Evolutionary conservation across 2,888 invertebrate species (phyloP).

Genomic region (Hipparchia sbordonii): DNA sequence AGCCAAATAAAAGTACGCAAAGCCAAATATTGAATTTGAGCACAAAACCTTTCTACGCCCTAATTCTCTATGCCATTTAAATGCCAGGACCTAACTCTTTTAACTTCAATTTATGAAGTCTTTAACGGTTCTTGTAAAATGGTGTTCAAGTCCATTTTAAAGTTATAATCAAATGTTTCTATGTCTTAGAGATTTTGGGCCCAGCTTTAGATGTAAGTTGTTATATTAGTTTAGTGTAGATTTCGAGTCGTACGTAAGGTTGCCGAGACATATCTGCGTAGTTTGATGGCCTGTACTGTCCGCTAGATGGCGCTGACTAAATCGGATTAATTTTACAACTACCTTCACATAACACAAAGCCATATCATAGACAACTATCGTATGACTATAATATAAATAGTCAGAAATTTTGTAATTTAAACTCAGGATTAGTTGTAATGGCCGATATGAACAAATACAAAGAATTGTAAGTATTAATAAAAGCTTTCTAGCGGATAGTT

Average conservation of each 20-base stretch:
- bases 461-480: neutral
- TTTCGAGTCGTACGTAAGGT: conserved; percentile 45
- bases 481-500: conserved; percentile 30
- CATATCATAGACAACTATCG: neutral
- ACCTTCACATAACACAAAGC: conserved; percentile 13
- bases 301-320: conserved; percentile 40
- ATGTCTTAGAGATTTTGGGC: neutral
- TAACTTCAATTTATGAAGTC: no score
- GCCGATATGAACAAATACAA: neutral
- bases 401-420: no score
- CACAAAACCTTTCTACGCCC: neutral
- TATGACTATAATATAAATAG: neutral
- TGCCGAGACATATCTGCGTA: conserved; percentile 60
- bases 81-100: no score
- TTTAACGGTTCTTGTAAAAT: no score
- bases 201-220: conserved; percentile 47
- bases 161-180: neutral
- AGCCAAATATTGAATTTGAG: conserved; percentile 30
- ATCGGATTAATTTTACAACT: neutral
- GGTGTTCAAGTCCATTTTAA: no score
- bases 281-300: conserved; percentile 32
- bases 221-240: conserved; percentile 52
- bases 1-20: conserved; percentile 30
- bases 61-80: neutral
- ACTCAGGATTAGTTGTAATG: neutral